Conservation (phyloP, 1,140 invertebrate genomes). For the Lepidurus apus region DNA sequence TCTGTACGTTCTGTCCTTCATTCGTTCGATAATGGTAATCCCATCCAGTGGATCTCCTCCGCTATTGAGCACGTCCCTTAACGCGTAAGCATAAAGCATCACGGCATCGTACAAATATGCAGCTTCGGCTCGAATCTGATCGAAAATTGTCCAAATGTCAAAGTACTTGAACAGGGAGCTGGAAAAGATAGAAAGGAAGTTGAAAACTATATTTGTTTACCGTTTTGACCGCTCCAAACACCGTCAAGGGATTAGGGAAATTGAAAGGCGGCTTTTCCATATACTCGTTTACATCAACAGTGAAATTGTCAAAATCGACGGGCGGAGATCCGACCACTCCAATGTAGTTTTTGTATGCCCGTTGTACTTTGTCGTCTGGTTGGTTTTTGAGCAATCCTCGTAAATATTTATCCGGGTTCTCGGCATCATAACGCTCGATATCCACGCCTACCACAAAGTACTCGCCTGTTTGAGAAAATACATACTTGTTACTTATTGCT, state of each 20-base stretch:
- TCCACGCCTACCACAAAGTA: slow-evolving; percentile 88
- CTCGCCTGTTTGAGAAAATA: slow-evolving; percentile 55
- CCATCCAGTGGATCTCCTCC: slow-evolving; percentile 64
- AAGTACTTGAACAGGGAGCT: neutral
- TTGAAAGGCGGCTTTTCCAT: slow-evolving; percentile 66
- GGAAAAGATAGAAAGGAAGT: neutral
- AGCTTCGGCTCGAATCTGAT: slow-evolving; percentile 75
- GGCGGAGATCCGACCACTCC: slow-evolving; percentile 53
- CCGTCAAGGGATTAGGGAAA: slow-evolving; percentile 68
- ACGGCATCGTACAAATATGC: slow-evolving; percentile 89
- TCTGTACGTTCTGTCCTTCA: slow-evolving; percentile 67
- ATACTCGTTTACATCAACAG: slow-evolving; percentile 66
- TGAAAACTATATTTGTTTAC: slow-evolving; percentile 47
- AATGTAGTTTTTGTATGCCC: slow-evolving; percentile 65
- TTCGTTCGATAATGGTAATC: slow-evolving; percentile 59
- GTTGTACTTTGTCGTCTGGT: slow-evolving; percentile 48
- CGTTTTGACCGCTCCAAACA: slow-evolving; percentile 63
- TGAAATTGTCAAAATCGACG: slow-evolving; percentile 63
- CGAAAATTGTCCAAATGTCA: slow-evolving; percentile 34
- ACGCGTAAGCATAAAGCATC: slow-evolving; percentile 70
- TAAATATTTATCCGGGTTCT: slow-evolving; percentile 67
- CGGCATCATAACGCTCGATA: slow-evolving; percentile 73
- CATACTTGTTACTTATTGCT: neutral
- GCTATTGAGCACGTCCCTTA: slow-evolving; percentile 59
- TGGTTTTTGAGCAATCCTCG: slow-evolving; percentile 62